Conservation (phyloP, 2,888 invertebrate species). For the Tenthredo notha region DNA sequence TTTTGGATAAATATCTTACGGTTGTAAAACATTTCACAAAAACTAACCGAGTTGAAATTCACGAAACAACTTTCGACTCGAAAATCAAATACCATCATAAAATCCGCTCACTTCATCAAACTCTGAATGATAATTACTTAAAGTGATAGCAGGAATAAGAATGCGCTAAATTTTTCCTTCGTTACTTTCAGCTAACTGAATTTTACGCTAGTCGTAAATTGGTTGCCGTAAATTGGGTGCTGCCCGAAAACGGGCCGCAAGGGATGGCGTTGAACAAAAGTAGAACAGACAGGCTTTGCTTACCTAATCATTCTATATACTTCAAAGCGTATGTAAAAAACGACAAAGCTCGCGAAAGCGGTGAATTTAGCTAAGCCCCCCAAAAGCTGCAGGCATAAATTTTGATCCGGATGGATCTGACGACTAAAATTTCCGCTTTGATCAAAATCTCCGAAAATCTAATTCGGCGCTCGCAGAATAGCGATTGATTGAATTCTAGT, state of each 20-base stretch:
- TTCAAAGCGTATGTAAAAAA: not conserved
- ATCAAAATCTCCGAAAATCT: not conserved
- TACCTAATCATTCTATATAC: not conserved
- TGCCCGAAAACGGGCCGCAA: not conserved
- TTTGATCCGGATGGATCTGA: slow-evolving; percentile 2
- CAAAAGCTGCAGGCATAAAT: not conserved
- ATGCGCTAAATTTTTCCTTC: not conserved
- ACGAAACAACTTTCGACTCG: not conserved
- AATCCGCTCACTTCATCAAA: not conserved
- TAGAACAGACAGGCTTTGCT: not conserved
- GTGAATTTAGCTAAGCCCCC: not conserved
- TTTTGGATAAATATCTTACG: not conserved
- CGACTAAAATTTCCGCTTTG: not conserved
- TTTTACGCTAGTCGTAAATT: slow-evolving; percentile 12
- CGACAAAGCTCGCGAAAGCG: not conserved
- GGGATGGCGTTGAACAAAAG: not conserved
- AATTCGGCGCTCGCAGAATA: not conserved
- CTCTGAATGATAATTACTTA: not conserved
- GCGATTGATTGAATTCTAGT: not conserved
- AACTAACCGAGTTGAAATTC: not conserved
- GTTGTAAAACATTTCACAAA: not conserved
- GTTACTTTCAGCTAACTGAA: slow-evolving; percentile 7
- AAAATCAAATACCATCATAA: not conserved
- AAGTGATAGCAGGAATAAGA: not conserved
- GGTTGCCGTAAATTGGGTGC: slow-evolving; percentile 19